These are phyloP conservation scores for Trachurus trachurus DNA, from an alignment of 2,797 vertebrate genomes.

Conservation along the genomic window DNA sequence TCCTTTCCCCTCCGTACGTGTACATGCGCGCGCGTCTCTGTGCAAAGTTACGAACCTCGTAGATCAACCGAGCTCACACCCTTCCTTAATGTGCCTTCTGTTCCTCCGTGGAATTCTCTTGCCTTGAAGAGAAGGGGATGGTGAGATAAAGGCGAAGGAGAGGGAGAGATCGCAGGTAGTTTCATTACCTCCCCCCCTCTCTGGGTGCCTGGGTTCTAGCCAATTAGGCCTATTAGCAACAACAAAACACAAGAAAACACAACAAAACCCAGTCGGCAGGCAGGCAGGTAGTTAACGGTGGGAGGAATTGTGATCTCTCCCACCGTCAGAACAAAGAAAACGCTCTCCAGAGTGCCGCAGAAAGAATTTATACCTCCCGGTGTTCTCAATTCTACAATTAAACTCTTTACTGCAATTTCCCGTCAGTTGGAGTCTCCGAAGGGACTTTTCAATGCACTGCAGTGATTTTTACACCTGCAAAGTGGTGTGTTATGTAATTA, in stretches of 20 bases:
- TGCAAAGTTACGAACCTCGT: slow-evolving; percentile 19
- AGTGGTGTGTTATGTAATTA: slow-evolving; percentile 74
- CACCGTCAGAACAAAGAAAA: slow-evolving; percentile 80
- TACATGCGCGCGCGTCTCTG: background rate
- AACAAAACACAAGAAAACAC: slow-evolving; percentile 87
- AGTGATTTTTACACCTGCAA: slow-evolving; percentile 75
- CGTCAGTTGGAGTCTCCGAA: slow-evolving; percentile 67
- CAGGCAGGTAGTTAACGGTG: slow-evolving; percentile 82
- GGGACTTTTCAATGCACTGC: slow-evolving; percentile 53
- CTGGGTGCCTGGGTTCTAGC: slow-evolving; percentile 76
- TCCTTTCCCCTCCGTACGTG: background rate
- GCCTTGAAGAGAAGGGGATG: slow-evolving; percentile 67
- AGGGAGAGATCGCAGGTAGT: slow-evolving; percentile 75
- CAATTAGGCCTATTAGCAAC: slow-evolving; percentile 88
- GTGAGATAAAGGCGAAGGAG: slow-evolving; percentile 55
- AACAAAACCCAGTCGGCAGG: slow-evolving; percentile 74
- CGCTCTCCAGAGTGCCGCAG: slow-evolving; percentile 80
- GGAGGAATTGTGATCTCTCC: slow-evolving; percentile 86
- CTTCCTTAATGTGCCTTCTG: slow-evolving; percentile 59
- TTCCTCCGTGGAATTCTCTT: slow-evolving; percentile 76
- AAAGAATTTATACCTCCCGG: slow-evolving; percentile 80
- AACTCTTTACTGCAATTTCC: slow-evolving; percentile 83
- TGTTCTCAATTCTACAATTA: slow-evolving; percentile 83
- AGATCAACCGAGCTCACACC: slow-evolving; percentile 30
- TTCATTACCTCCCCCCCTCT: slow-evolving; percentile 65